A percentile compares a stretch with the other conserved stretches of the same genome.
These are phyloP conservation scores for Myiozetetes cayanensis DNA, from an alignment of 2,113 vertebrate genomes.

Conservation along the genomic window DNA sequence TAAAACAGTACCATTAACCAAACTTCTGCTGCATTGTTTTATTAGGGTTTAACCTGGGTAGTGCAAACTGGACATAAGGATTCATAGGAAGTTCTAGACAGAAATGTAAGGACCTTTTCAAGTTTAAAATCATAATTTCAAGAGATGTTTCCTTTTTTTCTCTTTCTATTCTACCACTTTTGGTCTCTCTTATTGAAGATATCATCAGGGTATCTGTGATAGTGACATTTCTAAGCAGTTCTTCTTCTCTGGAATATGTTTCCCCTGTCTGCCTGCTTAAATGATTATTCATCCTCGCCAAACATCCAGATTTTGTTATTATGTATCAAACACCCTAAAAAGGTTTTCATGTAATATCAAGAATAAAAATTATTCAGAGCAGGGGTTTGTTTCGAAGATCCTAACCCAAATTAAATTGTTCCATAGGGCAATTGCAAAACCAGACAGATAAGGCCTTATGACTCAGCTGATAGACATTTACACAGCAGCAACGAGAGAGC, in stretches of 20 bases:
- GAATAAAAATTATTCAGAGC: not conserved
- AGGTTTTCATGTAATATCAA: not conserved
- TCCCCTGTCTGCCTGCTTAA: not conserved
- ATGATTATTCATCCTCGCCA: not conserved
- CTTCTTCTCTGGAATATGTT: not conserved
- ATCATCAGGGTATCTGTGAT: not conserved
- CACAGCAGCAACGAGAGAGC: not conserved
- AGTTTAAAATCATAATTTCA: not conserved
- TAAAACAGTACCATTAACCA: not conserved
- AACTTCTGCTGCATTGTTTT: not conserved
- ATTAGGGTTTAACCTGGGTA: not conserved
- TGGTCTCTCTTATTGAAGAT: not conserved
- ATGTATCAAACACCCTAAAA: not conserved
- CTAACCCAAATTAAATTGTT: not conserved
- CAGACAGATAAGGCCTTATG: not conserved
- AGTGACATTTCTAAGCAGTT: not conserved
- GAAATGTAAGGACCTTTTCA: not conserved
- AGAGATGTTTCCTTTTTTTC: not conserved
- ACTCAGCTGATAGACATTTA: not conserved
- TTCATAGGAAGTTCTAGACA: not conserved
- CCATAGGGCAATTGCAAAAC: not conserved
- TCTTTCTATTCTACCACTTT: not conserved
- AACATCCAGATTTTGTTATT: not conserved
- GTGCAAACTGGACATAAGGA: not conserved
- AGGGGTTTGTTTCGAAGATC: not conserved